Conservation (phyloP, 1,140 invertebrate species). For the Ceratina australensis region DNA sequence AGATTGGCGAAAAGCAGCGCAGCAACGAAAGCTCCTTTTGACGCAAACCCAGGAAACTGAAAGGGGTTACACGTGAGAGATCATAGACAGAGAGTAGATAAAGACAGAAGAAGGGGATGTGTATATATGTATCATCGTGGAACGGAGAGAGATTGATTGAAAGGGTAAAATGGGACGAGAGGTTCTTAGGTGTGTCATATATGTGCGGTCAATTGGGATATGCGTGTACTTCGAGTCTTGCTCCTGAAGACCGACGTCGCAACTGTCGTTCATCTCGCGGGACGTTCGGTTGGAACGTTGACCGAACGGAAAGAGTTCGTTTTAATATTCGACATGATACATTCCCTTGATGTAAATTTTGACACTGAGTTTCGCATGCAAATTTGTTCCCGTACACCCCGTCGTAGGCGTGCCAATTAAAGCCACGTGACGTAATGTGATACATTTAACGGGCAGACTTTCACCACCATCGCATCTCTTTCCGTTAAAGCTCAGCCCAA, state of each 20-base stretch:
- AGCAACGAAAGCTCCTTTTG: slow-evolving; percentile 77
- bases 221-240: slow-evolving; percentile 60
- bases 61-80: slow-evolving; percentile 55
- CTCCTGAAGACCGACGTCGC: slow-evolving; percentile 33
- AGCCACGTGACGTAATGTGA: slow-evolving; percentile 20
- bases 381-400: neutral
- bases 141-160: neutral
- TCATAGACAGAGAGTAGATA: slow-evolving; percentile 44
- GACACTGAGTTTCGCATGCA: neutral
- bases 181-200: neutral
- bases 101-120: slow-evolving; percentile 5
- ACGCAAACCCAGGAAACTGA: slow-evolving; percentile 75
- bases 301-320: neutral
- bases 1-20: slow-evolving; percentile 79
- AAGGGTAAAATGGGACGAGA: neutral
- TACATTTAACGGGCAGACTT: slow-evolving; percentile 1
- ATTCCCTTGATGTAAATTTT: neutral
- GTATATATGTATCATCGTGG: neutral
- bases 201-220: slow-evolving; percentile 47
- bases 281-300: neutral
- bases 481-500: slow-evolving; percentile 49
- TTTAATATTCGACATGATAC: neutral
- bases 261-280: neutral
- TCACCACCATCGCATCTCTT: slow-evolving; percentile 48
- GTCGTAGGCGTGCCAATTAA: slow-evolving; percentile 17